Conservation (phyloP, 2,888 invertebrate genomes). For the Tiphia femorata region DNA sequence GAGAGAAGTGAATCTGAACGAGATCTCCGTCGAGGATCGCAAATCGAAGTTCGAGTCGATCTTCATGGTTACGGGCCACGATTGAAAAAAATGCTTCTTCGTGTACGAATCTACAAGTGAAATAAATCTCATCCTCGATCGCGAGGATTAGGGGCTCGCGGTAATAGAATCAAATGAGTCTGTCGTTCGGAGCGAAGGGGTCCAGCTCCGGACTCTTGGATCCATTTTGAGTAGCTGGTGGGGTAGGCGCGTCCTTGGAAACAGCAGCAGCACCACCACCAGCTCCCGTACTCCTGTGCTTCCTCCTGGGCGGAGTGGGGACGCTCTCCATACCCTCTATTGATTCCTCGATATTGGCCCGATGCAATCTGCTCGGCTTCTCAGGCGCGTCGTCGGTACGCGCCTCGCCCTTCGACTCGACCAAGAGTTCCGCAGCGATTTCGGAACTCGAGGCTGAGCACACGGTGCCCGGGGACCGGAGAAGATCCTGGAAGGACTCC, state of each 20-base stretch:
- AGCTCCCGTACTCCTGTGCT: conserved; percentile 34
- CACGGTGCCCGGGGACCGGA: too few species aligned
- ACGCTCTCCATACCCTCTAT: conserved; percentile 28
- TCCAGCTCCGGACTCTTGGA: too few species aligned
- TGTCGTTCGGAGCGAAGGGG: too few species aligned
- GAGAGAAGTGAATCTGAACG: too few species aligned
- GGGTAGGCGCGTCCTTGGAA: neutral
- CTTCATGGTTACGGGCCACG: too few species aligned
- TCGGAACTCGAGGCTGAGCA: neutral
- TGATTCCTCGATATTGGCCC: conserved; percentile 43
- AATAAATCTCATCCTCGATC: too few species aligned
- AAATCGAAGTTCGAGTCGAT: too few species aligned
- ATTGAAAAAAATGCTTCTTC: too few species aligned
- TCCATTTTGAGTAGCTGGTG: conserved; percentile 22
- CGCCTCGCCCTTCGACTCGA: neutral
- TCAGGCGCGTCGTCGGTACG: conserved; percentile 48
- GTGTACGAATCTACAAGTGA: too few species aligned
- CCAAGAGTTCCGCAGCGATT: neutral
- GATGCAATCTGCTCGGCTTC: conserved; percentile 56
- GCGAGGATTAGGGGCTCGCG: too few species aligned
- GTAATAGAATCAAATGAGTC: conserved; percentile 56
- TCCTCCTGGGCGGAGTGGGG: conserved; percentile 61
- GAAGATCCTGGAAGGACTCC: too few species aligned
- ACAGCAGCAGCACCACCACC: conserved; percentile 6
- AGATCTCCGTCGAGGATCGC: too few species aligned